A percentile compares a stretch with the other conserved stretches of the same genome.
Conservation (phyloP, 2,797 vertebrate species). For the Sarcophilus harrisii region DNA sequence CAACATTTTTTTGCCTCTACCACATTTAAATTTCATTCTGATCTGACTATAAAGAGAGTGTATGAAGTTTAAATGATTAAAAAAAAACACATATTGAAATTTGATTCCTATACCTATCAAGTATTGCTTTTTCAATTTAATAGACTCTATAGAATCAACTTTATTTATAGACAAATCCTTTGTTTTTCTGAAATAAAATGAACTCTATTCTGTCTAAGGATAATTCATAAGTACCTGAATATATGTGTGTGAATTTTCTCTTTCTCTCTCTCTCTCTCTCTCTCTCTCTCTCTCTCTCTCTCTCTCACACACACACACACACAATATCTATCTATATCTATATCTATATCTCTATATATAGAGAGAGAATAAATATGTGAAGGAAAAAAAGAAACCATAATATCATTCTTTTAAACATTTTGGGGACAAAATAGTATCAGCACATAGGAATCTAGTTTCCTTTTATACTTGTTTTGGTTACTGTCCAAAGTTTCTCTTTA, state of each 20-base stretch:
- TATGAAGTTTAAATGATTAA: not conserved
- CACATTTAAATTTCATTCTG: slow-evolving; percentile 39
- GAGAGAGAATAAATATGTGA: not conserved
- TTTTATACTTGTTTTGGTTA: slow-evolving; percentile 74
- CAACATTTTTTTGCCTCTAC: slow-evolving; percentile 14
- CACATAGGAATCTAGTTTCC: slow-evolving; percentile 63
- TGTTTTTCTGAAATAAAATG: slow-evolving; percentile 40
- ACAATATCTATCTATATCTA: too few relatives aligned
- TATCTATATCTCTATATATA: too few relatives aligned
- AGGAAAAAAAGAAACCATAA: not conserved
- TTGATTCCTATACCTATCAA: slow-evolving; percentile 34
- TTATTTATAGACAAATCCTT: not conserved
- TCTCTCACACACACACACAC: not conserved
- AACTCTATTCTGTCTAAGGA: not conserved
- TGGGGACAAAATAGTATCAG: slow-evolving; percentile 60
- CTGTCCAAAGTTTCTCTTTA: slow-evolving; percentile 84
- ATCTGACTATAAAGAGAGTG: not conserved
- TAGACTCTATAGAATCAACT: not conserved
- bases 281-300: not conserved
- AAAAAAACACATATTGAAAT: slow-evolving; percentile 13
- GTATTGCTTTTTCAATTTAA: slow-evolving; percentile 52
- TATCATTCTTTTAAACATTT: slow-evolving; percentile 43
- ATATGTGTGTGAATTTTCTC: not conserved
- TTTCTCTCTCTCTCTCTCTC: too few relatives aligned
- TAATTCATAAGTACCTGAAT: not conserved